A percentile compares a stretch with the other conserved stretches of the same genome.
Evolutionary conservation across 2,113 vertebrate genomes (phyloP).

Genomic region (Neoarius graeffei): DNA sequence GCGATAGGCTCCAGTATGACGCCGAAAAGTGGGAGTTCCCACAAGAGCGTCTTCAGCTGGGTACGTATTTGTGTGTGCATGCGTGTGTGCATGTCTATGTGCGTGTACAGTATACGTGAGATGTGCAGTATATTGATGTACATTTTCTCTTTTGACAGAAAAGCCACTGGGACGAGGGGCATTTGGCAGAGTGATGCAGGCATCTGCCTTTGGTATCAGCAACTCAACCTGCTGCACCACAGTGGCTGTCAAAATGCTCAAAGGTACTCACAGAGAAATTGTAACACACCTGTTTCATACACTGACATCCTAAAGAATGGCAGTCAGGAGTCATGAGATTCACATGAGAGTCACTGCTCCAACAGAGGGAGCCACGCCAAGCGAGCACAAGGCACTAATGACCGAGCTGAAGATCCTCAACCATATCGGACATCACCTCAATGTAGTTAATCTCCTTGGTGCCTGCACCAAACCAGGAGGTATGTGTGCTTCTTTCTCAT

Average conservation of each 20-base stretch:
- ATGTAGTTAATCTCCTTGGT: slow-evolving; percentile 92
- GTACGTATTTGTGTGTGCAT: slow-evolving; percentile 63
- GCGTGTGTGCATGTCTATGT: not conserved
- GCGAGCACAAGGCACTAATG: slow-evolving; percentile 93
- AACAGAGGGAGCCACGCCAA: slow-evolving; percentile 90
- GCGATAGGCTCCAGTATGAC: slow-evolving; percentile 86
- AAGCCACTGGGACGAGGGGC: slow-evolving; percentile 89
- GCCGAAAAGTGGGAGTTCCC: slow-evolving; percentile 93
- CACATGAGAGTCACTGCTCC: slow-evolving; percentile 62
- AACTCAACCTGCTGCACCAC: slow-evolving; percentile 80
- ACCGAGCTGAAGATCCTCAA: slow-evolving; percentile 94
- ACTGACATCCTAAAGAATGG: not conserved
- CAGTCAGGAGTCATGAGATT: not conserved
- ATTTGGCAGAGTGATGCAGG: slow-evolving; percentile 93
- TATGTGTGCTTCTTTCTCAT: slow-evolving; percentile 53
- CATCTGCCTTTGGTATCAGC: slow-evolving; percentile 88
- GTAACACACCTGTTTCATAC: not conserved
- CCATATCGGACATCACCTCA: slow-evolving; percentile 91
- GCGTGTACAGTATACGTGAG: not conserved
- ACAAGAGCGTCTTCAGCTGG: slow-evolving; percentile 88
- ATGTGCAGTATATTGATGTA: slow-evolving; percentile 56
- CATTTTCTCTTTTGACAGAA: slow-evolving; percentile 72
- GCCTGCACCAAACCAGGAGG: slow-evolving; percentile 92
- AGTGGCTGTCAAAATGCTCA: slow-evolving; percentile 96
- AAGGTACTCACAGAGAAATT: slow-evolving; percentile 75